Percentiles rank a stretch among this genome's conserved stretches.
phyloP scores from a whole-genome alignment of 2,888 invertebrate genomes.

The Ganaspis brasiliensis region DNA sequence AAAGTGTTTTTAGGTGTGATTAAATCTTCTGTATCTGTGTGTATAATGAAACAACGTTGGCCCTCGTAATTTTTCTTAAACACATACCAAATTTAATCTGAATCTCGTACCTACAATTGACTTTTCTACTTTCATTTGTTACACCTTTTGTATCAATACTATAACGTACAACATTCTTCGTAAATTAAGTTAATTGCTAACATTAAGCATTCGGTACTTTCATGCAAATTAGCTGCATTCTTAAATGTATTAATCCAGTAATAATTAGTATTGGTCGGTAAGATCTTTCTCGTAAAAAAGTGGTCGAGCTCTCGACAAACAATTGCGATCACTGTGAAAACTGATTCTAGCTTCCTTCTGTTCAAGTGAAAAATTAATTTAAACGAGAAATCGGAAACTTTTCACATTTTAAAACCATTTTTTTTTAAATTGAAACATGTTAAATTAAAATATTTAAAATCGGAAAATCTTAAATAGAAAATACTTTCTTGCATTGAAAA shows the following conservation, averaged over 20 bases:
- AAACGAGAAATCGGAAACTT: no score
- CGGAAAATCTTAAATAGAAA: not conserved
- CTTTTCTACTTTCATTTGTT: constrained; percentile 18
- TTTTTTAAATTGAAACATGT: no score
- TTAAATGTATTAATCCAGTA: constrained; percentile 27
- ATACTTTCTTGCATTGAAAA: not conserved
- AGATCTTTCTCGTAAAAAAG: constrained; percentile 33
- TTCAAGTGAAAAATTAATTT: no score
- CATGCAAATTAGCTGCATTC: constrained; percentile 36
- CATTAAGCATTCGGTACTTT: constrained; percentile 43
- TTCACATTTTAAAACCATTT: no score
- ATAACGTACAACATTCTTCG: constrained; percentile 36
- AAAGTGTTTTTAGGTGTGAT: constrained; percentile 10
- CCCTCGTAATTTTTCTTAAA: constrained; percentile 14
- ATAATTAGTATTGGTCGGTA: constrained; percentile 41
- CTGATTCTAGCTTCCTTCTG: constrained; percentile 11
- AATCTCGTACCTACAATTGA: constrained; percentile 36
- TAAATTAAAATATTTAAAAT: no score
- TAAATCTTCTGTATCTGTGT: constrained; percentile 4
- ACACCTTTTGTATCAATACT: constrained; percentile 21
- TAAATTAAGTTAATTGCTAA: constrained; percentile 41
- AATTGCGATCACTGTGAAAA: constrained; percentile 35
- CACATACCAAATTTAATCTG: constrained; percentile 14
- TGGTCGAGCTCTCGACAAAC: constrained; percentile 32
- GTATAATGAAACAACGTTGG: constrained; percentile 29